Evolutionary conservation across 2,888 invertebrate species (phyloP), one percentile per base, ranked within the genome.

Genomic region (Cataglyphis altisquamis): DNA sequence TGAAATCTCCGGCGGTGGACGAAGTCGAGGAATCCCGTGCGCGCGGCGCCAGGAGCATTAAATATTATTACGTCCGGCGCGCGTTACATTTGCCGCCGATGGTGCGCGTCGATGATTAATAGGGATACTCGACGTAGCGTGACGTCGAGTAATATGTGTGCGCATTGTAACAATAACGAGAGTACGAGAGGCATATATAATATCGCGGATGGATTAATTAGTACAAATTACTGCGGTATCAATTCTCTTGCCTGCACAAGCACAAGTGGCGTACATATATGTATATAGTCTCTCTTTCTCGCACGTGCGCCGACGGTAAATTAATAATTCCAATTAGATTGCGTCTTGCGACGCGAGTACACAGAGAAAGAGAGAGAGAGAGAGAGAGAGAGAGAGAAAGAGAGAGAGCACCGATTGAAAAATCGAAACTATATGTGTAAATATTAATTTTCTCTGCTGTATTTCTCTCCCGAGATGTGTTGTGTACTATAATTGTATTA

Each of bases 141-240:
- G 78, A 70, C 78, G 57, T 78, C 78, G 78, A 78, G 41, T 78
- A 70, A 78, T 70, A 78, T 78, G 78, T 70, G 70, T 70, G 70
- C 70, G 70, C 70, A 78, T 68, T 78, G 78, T 78, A 78, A 70
- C 57, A 78, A 70, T 70, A 70, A 70, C 25, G 64, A 72, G 36
- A 57, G 32, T 70, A 57, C 32, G 57, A 70, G 70, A 70, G 70
- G 57, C 63, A 82, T 66, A 66, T 66, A 66, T 82, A n/a, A 52
- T 52, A 52, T 60, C 77, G 81, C 74, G 77, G 67, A 41, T 78
- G 62, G 78, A 77, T 75, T 75, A 80, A 84, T 82, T 75, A 75
- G 66, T 77, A 60, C 80, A 78, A 83, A 84, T 84, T 85, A 83
- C 77, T 81, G 67, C 62, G 81, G 84, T 84, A 84, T 87, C 82